Evolutionary conservation across 1,140 invertebrate species (phyloP), one percentile per base, ranked within the genome.

Genomic region (Lutraria rhynchaena): DNA sequence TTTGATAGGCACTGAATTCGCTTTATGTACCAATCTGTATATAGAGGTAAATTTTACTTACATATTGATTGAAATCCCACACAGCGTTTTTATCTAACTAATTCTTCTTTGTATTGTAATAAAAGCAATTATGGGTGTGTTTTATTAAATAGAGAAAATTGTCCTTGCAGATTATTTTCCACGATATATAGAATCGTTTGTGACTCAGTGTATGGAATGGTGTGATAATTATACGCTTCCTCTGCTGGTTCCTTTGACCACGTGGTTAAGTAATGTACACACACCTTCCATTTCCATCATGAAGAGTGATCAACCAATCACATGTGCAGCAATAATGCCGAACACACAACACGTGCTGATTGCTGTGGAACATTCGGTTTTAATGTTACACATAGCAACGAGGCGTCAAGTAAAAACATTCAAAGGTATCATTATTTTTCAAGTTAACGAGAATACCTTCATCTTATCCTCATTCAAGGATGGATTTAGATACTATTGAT

Each of bases 141-240:
- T 4, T 24, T 60, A 4, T 29, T 65, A 35, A 31, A 29, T 49
- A 22, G 31, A 9, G 11, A 11, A 15, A 49, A 0, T 74, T 60
- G 13, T 63, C 19, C 65, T 58, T 61, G 22, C 67, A 81, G 78
- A 63, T 41, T 81, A 58, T 37, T 81, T 81, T 53, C 78, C 78
- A 19, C 44, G 35, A 9, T 57, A 53, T 33, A 74, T 81, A 31
- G 78, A 81, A 33, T 57, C 69, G 7, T 33, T 81, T 46, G 67
- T 81, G 24, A 33, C 57, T 4, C 78, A 81, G 69, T 81, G 78
- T 31, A 81, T 81, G 78, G 78, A 81, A 61, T 81, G 78, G 78
- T 81, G 78, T 31, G 78, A 81, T 37, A 74, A 63, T 55, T 81
- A 73, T 31, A 63, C 46, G 11, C 44, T 55, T 5, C 78, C 78